A percentile compares a stretch with the other conserved stretches of the same genome.
phyloP scores from a whole-genome alignment of 2,888 invertebrate species.

The Himalopsyche japonica region DNA sequence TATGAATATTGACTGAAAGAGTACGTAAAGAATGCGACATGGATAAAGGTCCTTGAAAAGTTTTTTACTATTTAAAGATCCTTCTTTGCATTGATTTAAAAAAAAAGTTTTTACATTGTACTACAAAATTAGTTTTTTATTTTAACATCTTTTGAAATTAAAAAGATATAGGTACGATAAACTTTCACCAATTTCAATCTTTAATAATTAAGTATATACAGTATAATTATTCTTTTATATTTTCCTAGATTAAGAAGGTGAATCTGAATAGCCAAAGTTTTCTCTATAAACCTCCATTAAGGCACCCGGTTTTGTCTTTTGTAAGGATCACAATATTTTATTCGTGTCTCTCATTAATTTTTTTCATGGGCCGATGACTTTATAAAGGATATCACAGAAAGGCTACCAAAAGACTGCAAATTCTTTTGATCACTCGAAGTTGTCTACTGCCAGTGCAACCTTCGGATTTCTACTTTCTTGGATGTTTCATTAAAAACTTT shows the following conservation, averaged over 20 bases:
- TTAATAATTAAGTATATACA: no score
- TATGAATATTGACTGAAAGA: no score
- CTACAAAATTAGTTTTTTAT: no score
- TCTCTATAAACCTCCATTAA: background rate
- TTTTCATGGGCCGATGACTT: slow-evolving; percentile 14
- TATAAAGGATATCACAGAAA: background rate
- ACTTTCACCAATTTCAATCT: no score
- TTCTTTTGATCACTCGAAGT: slow-evolving; percentile 13
- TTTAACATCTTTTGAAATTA: no score
- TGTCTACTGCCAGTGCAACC: background rate
- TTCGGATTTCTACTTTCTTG: background rate
- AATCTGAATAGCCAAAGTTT: background rate
- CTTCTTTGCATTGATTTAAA: no score
- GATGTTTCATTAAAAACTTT: background rate
- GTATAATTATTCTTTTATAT: background rate
- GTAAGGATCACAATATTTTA: slow-evolving; percentile 15
- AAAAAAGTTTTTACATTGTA: no score
- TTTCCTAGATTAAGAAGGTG: background rate
- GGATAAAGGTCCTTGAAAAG: no score
- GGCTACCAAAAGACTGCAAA: background rate
- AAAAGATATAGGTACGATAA: no score
- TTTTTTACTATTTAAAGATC: no score
- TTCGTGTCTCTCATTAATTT: slow-evolving; percentile 23
- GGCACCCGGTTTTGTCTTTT: background rate
- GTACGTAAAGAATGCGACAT: no score